phyloP scores from a whole-genome alignment of 2,797 vertebrate genomes.

The Scyliorhinus canicula region DNA sequence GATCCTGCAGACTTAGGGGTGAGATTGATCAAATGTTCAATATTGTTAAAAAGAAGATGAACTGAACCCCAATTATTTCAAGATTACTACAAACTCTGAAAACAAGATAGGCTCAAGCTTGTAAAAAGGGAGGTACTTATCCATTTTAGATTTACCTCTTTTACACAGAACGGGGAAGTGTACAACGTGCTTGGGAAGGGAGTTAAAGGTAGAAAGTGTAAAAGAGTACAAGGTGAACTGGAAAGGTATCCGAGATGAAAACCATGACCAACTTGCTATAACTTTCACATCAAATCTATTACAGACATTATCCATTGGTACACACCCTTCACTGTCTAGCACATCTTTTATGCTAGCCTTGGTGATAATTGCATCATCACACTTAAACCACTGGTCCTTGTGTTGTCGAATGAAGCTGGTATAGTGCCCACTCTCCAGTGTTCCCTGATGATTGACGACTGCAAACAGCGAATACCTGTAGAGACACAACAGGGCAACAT shows the following conservation, averaged over 20 bases:
- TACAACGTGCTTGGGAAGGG: not conserved
- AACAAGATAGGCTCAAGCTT: not conserved
- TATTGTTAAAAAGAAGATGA: not conserved
- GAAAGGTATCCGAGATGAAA: not conserved
- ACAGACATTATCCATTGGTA: slow-evolving; percentile 15
- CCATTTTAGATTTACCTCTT: not conserved
- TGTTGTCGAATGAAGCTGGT: slow-evolving; percentile 98
- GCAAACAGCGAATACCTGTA: slow-evolving; percentile 97
- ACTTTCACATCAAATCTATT: not conserved
- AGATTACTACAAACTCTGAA: not conserved
- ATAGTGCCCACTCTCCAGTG: slow-evolving; percentile 96
- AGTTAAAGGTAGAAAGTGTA: not conserved
- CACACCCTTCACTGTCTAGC: slow-evolving; percentile 94
- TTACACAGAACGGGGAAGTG: not conserved
- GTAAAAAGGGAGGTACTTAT: not conserved
- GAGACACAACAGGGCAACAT: slow-evolving; percentile 6
- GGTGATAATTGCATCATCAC: slow-evolving; percentile 97
- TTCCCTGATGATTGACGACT: slow-evolving; percentile 97
- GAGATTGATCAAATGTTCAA: not conserved
- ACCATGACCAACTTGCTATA: too few species aligned
- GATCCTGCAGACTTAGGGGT: not conserved
- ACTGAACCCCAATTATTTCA: not conserved
- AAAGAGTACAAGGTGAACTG: not conserved
- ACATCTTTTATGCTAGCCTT: slow-evolving; percentile 99
- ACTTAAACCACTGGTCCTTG: slow-evolving; percentile 99